Conservation (phyloP, 2,797 vertebrate species). For the Erpetoichthys calabaricus region DNA sequence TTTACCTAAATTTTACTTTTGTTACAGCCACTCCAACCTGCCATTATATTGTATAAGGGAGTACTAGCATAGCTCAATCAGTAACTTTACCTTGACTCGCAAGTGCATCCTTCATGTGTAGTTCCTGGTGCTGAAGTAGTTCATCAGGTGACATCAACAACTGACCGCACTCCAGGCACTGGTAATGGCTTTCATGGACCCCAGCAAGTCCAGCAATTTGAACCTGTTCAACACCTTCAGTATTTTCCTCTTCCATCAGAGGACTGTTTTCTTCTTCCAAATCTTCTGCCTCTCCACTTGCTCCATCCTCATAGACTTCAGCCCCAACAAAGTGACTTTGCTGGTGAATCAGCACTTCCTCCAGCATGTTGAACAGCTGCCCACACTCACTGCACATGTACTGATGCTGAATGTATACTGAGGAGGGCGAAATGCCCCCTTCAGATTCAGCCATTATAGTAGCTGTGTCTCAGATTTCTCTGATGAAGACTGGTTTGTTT, state of each 20-base stretch:
- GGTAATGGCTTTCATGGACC: conserved; percentile 63
- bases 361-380: conserved; percentile 68
- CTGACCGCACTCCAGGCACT: conserved; percentile 78
- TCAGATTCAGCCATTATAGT: too few relatives aligned
- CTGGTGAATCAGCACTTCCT: conserved; percentile 80
- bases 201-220: conserved; percentile 26
- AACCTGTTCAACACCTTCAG: conserved; percentile 15
- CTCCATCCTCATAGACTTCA: conserved; percentile 41
- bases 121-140: conserved; percentile 76
- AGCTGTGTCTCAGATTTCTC: too few relatives aligned
- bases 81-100: too few relatives aligned
- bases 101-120: conserved; percentile 62
- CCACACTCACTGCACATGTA: conserved; percentile 89
- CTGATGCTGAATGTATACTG: conserved; percentile 74
- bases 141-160: conserved; percentile 67
- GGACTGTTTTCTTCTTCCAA: conserved; percentile 13
- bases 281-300: conserved; percentile 15
- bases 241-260: conserved; percentile 8
- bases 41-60: too few relatives aligned
- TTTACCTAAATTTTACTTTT: too few relatives aligned
- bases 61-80: too few relatives aligned
- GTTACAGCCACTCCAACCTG: too few relatives aligned
- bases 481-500: too few relatives aligned
- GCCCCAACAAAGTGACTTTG: conserved; percentile 56
- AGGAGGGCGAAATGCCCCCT: neutral